Conservation (phyloP, 1,140 invertebrate species). For the Drosophila sucinea region DNA sequence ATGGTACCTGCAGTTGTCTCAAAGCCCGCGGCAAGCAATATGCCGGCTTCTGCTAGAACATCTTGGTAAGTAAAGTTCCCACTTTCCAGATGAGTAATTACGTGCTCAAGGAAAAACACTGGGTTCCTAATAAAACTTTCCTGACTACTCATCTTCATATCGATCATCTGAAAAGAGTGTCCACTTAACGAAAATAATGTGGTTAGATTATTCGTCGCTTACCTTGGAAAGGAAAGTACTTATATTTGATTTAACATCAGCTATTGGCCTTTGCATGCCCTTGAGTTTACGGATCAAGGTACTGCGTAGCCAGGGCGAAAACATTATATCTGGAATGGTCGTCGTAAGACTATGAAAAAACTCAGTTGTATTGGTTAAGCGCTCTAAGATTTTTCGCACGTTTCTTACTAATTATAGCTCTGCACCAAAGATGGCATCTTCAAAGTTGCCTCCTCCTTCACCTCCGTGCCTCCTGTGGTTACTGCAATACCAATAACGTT, state of each 20-base stretch:
- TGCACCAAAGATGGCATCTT: neutral
- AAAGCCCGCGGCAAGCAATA: constrained; percentile 44
- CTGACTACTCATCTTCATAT: too few species aligned
- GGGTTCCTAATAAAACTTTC: too few species aligned
- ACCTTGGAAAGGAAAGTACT: neutral
- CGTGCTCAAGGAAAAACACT: constrained; percentile 23
- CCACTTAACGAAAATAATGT: too few species aligned
- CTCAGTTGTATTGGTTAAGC: neutral
- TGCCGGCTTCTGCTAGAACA: constrained; percentile 58
- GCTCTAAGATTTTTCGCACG: constrained; percentile 8
- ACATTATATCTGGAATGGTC: neutral
- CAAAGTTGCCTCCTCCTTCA: constrained; percentile 17
- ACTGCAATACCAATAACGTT: constrained; percentile 22
- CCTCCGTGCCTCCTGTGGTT: constrained; percentile 55
- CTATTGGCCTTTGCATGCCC: neutral
- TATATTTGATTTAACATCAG: neutral
- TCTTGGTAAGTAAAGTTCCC: constrained; percentile 36
- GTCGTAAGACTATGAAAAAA: neutral
- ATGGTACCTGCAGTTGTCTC: constrained; percentile 61
- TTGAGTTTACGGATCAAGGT: neutral
- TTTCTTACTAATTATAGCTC: constrained; percentile 31
- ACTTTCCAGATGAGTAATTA: constrained; percentile 29
- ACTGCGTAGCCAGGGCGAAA: neutral
- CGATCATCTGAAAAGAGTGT: too few species aligned
- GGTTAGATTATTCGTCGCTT: neutral